Evolutionary conservation across 2,113 vertebrate species (phyloP).

Genomic region (Cricetomys ansorgei): DNA sequence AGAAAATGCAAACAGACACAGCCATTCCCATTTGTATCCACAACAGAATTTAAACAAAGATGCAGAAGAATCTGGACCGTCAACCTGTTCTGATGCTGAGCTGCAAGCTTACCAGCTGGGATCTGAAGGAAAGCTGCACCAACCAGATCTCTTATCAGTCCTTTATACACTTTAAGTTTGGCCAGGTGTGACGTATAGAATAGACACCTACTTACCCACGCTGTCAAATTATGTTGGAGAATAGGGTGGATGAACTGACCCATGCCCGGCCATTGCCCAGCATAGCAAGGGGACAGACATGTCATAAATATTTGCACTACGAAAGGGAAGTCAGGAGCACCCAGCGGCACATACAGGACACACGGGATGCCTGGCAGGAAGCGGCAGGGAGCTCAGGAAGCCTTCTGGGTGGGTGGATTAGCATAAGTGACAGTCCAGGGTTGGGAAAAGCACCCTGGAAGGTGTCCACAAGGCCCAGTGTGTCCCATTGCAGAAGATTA

Average conservation of each 20-base stretch:
- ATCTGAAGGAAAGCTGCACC: no score
- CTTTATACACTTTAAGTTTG: background rate
- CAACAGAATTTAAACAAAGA: background rate
- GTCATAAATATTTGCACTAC: background rate
- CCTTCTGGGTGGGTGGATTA: background rate
- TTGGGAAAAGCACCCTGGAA: background rate
- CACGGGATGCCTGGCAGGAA: background rate
- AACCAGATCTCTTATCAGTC: background rate
- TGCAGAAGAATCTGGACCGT: background rate
- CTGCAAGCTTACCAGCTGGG: background rate
- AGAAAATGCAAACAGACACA: background rate
- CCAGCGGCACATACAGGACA: background rate
- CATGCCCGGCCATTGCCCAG: rapidly evolving
- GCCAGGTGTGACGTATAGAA: background rate
- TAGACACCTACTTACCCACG: background rate
- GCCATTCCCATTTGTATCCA: background rate
- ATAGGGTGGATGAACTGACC: background rate
- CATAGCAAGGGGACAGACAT: background rate
- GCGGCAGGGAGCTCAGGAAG: background rate
- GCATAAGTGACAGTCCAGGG: background rate
- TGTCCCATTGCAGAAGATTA: background rate
- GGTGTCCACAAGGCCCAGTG: background rate
- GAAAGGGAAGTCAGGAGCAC: background rate
- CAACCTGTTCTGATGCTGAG: background rate
- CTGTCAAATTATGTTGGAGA: background rate